Base-by-base conservation (phyloP, 2,113 vertebrate species). In the Phycodurus eques region DNA sequence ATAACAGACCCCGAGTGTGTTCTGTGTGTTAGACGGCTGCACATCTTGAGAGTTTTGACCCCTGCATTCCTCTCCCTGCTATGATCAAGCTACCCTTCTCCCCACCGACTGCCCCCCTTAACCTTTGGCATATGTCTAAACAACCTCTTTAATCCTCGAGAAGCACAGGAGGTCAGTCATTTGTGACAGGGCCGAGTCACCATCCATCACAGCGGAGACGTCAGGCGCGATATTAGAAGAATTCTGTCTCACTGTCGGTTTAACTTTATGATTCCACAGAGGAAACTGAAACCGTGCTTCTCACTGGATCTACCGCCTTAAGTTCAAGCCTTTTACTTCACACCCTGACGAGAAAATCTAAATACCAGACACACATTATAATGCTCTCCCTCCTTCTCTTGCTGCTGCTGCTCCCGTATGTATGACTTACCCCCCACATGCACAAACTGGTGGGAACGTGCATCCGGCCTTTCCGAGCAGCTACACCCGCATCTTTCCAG, bases 121-220 rank as follows among this genome's bases (percentile, higher is more conserved):
- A 84, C 88, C 86, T 76, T 66, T 20, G 63, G 81, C 84, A 88
- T 89, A 89, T 87, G 83, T 85, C 88, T 84, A 88, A 91, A 91
- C 83, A 88, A 81, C 69, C 73, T 80, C 80, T 80, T 87, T 84
- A 85, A 90, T 87, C 85, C 81, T 75, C 67, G 10, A 71, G 47
- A 67, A 67, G 77, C 60, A 62, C 60, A 71, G 77, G 17, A 83
- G 70, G 80, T 75, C 82, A 70, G 66, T 78, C 65, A 33, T 73
- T 74, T 67, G 63, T 12, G 39, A 73, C 33, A 64, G 67, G 67
- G 27, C 35, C 42, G n/a, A 60, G 62, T 67, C 64, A 63, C 15
- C 63, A 82, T 83, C 78, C 67, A 68, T 76, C 68, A 71, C 20
- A 14, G 4, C 12, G 20, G 11, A 31, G 62, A 78, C 49, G 57